Conservation (phyloP, 1,140 invertebrate genomes). For the Zaprionus ghesquierei region DNA sequence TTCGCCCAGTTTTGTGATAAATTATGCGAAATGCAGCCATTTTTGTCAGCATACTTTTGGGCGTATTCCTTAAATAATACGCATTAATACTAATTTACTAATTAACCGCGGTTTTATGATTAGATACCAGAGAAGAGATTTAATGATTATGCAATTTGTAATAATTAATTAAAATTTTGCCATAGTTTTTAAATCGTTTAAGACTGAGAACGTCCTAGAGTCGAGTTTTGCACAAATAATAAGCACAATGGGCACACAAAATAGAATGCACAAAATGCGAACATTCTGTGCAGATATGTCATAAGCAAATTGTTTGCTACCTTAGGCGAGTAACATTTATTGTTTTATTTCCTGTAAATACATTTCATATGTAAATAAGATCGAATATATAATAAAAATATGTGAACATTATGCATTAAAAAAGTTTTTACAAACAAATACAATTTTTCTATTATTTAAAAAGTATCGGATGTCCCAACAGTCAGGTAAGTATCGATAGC, state of each 20-base stretch:
- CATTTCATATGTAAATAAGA: constrained; percentile 78
- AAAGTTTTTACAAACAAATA: constrained; percentile 29
- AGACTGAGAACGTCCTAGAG: constrained; percentile 80
- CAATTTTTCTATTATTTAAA: neutral
- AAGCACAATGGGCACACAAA: constrained; percentile 5
- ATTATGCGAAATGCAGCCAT: constrained; percentile 72
- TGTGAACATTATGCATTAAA: constrained; percentile 61
- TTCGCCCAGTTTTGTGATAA: constrained; percentile 73
- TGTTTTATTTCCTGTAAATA: constrained; percentile 73
- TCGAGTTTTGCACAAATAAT: constrained; percentile 51
- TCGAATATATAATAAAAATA: constrained; percentile 56
- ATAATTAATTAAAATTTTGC: constrained; percentile 80
- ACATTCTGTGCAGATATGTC: constrained; percentile 47
- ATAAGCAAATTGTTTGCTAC: constrained; percentile 71
- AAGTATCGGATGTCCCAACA: neutral
- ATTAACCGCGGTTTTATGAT: constrained; percentile 50
- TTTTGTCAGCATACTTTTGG: constrained; percentile 46
- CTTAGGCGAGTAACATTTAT: constrained; percentile 69
- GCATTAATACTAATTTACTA: constrained; percentile 50
- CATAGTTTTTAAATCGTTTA: constrained; percentile 80
- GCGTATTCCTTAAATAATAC: constrained; percentile 27
- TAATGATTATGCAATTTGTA: constrained; percentile 79
- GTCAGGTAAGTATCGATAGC: neutral
- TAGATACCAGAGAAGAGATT: constrained; percentile 64
- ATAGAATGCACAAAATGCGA: neutral